Evolutionary conservation across 1,140 invertebrate genomes (phyloP).

Genomic region (Drosophila littoralis): DNA sequence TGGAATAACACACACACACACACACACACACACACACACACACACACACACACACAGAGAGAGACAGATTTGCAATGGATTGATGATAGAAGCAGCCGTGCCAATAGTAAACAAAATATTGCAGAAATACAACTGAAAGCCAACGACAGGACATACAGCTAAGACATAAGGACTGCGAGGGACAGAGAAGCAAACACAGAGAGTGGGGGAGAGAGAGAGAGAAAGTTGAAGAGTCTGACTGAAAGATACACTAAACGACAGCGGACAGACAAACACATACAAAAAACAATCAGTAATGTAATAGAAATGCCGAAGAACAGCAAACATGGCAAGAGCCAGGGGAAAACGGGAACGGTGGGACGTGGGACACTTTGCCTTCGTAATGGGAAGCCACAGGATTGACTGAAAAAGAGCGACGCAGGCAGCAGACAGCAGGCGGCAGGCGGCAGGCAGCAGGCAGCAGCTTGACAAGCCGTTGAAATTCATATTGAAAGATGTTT

Average conservation of each 20-base stretch:
- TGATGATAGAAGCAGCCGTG: slow-evolving; percentile 58
- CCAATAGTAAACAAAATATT: slow-evolving; percentile 74
- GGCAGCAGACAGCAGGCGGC: slow-evolving; percentile 44
- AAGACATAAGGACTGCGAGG: slow-evolving; percentile 12
- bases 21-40: slow-evolving; percentile 2
- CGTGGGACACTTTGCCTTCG: slow-evolving; percentile 1
- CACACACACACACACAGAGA: not conserved
- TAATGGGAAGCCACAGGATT: slow-evolving; percentile 11
- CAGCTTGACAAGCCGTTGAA: slow-evolving; percentile 82
- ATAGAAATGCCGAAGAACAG: slow-evolving; percentile 67
- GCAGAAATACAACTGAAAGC: slow-evolving; percentile 63
- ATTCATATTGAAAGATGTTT: slow-evolving; percentile 83
- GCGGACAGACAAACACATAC: slow-evolving; percentile 52
- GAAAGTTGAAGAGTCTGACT: slow-evolving; percentile 15
- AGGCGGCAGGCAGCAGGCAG: slow-evolving; percentile 56
- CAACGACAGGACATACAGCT: slow-evolving; percentile 34
- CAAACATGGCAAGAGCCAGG: slow-evolving; percentile 37
- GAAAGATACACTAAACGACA: slow-evolving; percentile 23
- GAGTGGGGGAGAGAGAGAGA: not conserved
- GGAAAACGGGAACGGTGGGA: not conserved
- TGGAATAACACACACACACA: slow-evolving; percentile 61
- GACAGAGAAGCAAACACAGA: not conserved
- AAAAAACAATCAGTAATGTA: slow-evolving; percentile 81
- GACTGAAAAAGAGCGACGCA: slow-evolving; percentile 12
- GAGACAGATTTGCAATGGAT: slow-evolving; percentile 32